Base-by-base conservation (phyloP, 2,113 vertebrate species). In the Procapra przewalskii region DNA sequence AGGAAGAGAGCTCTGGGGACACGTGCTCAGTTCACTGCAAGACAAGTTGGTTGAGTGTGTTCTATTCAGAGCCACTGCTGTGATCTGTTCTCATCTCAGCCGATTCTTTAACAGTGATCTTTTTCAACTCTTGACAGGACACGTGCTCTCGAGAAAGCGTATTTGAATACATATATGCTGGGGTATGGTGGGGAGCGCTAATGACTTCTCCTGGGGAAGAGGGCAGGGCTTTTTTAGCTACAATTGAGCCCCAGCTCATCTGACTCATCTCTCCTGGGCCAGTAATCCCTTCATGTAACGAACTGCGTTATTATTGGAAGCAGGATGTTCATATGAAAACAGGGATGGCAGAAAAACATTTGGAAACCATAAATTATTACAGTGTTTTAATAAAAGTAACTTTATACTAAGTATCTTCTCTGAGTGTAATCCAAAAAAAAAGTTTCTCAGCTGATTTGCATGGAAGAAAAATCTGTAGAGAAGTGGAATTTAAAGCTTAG, bases 301-400 rank as follows among this genome's bases (percentile, higher is more conserved):
- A 84, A 43, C 40, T 67, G 33, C 27, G 4, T 60, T 93, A 89
- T 62, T 83, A 50, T 64, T 60, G 55, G 84, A 88, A 88, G 60
- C 21, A 75, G 12, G 6, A 5, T 79, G 19, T 45, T 90, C 25
- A 6, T 77, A 27, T 57, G 52, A 84, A 64, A 88, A 91, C 60
- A 64, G 31, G 48, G 88, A 90, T n/a, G 43, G 59, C 36, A 75
- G 57, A 64, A 84, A 97, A 96, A 88, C 0, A 3, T 88, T 81
- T 97, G 64, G 36, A 97, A 93, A 57, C 52, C 36, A 90, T 91
- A 88, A 86, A 88, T 89, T 52, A 95, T 91, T 90, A 71, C 71
- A 95, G 60, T 60, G 43, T 71, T 88, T 87, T 93, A 77, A 95
- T 96, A 85, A 92, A 96, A 94, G 77, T 80, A 59, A 87, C 82